Evolutionary conservation across 2,113 vertebrate genomes (phyloP), one percentile per base, ranked within the genome.

Genomic region (Acrocephalus arundinaceus): DNA sequence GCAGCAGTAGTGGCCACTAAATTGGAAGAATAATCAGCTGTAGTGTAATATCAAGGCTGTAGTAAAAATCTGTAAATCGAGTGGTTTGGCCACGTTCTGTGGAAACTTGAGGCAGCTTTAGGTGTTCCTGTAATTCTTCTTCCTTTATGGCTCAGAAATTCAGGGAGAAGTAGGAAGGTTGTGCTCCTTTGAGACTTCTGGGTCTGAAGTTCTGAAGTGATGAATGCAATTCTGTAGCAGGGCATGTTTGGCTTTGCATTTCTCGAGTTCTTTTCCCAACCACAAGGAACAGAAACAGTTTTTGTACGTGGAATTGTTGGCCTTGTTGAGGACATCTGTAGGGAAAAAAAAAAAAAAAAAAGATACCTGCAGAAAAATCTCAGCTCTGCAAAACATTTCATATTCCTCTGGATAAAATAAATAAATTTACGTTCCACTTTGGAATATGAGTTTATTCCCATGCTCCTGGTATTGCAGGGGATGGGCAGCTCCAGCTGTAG

Each of bases 181-280:
- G 35, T 55, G 45, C 15, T 66, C 54, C 33, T 24, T 35, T 14
- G 68, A 71, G 68, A 39, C 43, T 70, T 23, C 13, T 71, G 81
- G 67, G 11, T 49, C 51, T 81, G 9, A 88, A 58, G 43, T 74
- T 90, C 19, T 80, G 25, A 85, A 43, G 17, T 80, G 52, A 57
- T 87, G 73, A 71, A 82, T 87, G 66, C 37, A 77, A 74, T 77
- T 77, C 37, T 39, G 13, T 14, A 58, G 59, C n/a, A 4, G n/a
- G 30, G 37, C 81, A n/a, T 62, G 48, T 84, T 95, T 87, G 90
- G 31, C 49, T 89, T 89, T 75, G 84, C 80, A 58, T 94, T 91
- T 73, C 93, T 81, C 11, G 30, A 89, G 76, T 89, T 95, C 66
- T 89, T 87, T 74, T 85, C 15, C 52, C 30, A 68, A 37, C 76